These are phyloP conservation scores for Eupeodes luniger DNA, from an alignment of 2,888 invertebrate genomes.

Conservation along the genomic window DNA sequence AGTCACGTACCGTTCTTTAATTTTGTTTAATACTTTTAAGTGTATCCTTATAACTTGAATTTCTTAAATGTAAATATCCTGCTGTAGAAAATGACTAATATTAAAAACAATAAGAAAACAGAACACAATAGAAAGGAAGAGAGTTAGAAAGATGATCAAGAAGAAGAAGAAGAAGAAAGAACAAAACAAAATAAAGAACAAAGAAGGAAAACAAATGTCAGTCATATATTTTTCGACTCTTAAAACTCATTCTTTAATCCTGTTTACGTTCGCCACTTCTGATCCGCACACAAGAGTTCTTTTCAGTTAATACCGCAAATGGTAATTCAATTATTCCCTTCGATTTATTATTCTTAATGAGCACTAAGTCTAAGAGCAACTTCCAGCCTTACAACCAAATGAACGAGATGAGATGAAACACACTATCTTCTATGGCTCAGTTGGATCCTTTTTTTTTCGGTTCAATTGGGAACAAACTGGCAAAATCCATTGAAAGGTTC, in stretches of 20 bases:
- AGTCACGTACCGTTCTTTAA: background rate
- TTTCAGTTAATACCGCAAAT: slow-evolving; percentile 44
- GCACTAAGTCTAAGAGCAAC: slow-evolving; percentile 13
- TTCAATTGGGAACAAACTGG: slow-evolving; percentile 15
- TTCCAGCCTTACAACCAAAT: background rate
- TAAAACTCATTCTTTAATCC: no score
- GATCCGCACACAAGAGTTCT: slow-evolving; percentile 2
- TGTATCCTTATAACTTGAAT: no score
- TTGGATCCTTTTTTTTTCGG: slow-evolving; percentile 10
- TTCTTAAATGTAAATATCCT: no score
- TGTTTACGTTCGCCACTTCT: background rate
- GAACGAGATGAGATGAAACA: background rate
- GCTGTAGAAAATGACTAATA: no score
- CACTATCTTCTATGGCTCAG: slow-evolving; percentile 3
- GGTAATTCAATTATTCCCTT: slow-evolving; percentile 72
- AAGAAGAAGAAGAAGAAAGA: no score
- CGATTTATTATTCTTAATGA: slow-evolving; percentile 72
- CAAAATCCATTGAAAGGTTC: background rate
- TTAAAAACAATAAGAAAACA: no score
- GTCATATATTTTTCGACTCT: background rate
- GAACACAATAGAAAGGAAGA: no score
- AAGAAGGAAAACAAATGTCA: no score
- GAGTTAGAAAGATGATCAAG: no score
- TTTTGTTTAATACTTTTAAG: no score
- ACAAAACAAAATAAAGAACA: no score